These are phyloP conservation scores for Acanthurus lineatus DNA, from an alignment of 2,797 vertebrate genomes.

Conservation along the genomic window DNA sequence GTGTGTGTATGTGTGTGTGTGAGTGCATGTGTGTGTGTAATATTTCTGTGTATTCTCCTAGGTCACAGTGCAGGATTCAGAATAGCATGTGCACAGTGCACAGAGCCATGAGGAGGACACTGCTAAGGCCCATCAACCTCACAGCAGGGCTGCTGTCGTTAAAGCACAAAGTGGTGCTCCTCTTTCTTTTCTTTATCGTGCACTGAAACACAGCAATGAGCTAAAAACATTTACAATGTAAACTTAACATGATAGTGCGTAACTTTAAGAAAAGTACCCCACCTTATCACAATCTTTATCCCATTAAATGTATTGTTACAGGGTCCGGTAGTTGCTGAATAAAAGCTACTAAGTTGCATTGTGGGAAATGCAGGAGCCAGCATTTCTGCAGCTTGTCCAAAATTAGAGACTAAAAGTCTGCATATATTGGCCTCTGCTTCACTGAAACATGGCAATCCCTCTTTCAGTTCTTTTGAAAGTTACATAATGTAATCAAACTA, in stretches of 20 bases:
- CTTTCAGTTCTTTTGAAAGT: not conserved
- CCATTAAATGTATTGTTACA: not conserved
- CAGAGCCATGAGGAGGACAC: conserved; percentile 41
- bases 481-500: not conserved
- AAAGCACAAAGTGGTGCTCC: conserved; percentile 38
- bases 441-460: no score
- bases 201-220: not conserved
- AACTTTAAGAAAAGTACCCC: not conserved
- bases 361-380: not conserved
- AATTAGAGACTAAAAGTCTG: not conserved
- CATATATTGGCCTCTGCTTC: not conserved
- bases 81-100: conserved; percentile 31
- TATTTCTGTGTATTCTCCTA: conserved; percentile 18
- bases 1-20: conserved; percentile 27
- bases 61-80: conserved; percentile 40
- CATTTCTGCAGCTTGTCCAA: conserved; percentile 2
- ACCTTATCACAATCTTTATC: not conserved
- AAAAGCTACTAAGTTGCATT: not conserved
- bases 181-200: conserved; percentile 24
- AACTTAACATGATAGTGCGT: not conserved
- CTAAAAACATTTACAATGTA: not conserved
- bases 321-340: no score
- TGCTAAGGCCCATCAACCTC: conserved; percentile 58
- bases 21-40: conserved; percentile 10
- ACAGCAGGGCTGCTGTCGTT: conserved; percentile 51